Evolutionary conservation across 2,797 vertebrate genomes (phyloP).

Genomic region (Holocentrus rufus): DNA sequence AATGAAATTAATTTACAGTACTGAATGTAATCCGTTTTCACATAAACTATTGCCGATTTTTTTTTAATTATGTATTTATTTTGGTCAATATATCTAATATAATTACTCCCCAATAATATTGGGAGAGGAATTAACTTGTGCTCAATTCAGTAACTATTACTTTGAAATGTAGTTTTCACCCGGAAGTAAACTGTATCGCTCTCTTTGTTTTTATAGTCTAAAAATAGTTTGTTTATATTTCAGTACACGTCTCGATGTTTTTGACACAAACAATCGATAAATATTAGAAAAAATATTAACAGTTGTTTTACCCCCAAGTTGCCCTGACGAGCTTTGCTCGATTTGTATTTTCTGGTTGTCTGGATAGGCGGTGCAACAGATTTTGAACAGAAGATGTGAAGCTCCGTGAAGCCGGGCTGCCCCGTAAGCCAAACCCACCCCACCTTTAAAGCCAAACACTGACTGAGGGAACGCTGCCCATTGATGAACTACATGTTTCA

Average conservation of each 20-base stretch:
- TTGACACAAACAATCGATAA: no score
- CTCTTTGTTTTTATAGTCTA: not conserved
- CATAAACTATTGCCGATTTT: no score
- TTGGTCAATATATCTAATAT: no score
- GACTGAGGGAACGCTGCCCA: conserved; percentile 29
- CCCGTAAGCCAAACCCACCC: conserved; percentile 47
- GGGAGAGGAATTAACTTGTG: not conserved
- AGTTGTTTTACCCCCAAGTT: not conserved
- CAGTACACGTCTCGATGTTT: not conserved
- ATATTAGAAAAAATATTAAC: not conserved
- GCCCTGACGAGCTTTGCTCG: no score
- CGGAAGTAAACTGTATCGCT: not conserved
- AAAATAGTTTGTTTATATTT: not conserved
- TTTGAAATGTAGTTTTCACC: conserved; percentile 2
- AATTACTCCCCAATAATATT: no score
- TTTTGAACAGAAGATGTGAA: not conserved
- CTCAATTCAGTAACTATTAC: not conserved
- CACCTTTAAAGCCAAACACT: not conserved
- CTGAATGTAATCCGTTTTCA: not conserved
- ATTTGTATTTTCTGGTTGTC: not conserved
- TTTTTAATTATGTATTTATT: no score
- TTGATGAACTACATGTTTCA: conserved; percentile 70
- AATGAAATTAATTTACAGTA: no score
- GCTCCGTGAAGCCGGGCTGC: conserved; percentile 8
- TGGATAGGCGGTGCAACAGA: conserved; percentile 23